Conservation (phyloP, 1,140 invertebrate species). For the Kradibia gibbosae region DNA sequence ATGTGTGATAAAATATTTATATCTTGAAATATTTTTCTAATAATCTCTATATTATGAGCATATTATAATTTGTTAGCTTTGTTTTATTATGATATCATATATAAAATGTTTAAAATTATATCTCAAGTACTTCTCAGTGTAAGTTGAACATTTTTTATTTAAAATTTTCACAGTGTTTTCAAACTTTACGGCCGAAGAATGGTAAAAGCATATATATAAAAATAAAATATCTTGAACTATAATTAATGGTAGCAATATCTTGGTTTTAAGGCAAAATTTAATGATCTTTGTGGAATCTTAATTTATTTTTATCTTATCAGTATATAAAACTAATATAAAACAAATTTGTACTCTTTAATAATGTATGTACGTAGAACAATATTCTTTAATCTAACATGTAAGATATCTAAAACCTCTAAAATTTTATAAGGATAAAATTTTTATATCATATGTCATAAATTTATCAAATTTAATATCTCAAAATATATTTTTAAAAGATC, state of each 20-base stretch:
- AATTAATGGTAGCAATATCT: slow-evolving; percentile 4
- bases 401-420: not conserved
- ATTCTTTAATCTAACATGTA: not conserved
- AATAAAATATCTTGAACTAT: not conserved
- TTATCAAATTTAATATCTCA: not conserved
- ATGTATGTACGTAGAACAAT: not conserved
- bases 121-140: too few relatives aligned
- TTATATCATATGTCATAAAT: not conserved
- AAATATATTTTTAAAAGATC: too few relatives aligned
- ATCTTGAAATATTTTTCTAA: not conserved
- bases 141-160: too few relatives aligned
- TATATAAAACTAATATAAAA: slow-evolving; percentile 14
- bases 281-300: slow-evolving; percentile 15
- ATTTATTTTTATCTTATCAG: slow-evolving; percentile 39
- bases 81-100: too few relatives aligned
- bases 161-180: too few relatives aligned
- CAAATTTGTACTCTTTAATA: slow-evolving; percentile 17
- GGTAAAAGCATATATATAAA: not conserved
- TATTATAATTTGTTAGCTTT: too few relatives aligned
- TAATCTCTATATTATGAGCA: too few relatives aligned
- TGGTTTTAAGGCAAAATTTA: not conserved
- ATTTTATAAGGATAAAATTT: not conserved
- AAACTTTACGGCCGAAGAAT: not conserved
- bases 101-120: too few relatives aligned
- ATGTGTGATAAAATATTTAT: not conserved